Percentiles rank a stretch among this genome's conserved stretches.
Evolutionary conservation across 2,888 invertebrate genomes (phyloP).

Genomic region (Mythimna ferrago): DNA sequence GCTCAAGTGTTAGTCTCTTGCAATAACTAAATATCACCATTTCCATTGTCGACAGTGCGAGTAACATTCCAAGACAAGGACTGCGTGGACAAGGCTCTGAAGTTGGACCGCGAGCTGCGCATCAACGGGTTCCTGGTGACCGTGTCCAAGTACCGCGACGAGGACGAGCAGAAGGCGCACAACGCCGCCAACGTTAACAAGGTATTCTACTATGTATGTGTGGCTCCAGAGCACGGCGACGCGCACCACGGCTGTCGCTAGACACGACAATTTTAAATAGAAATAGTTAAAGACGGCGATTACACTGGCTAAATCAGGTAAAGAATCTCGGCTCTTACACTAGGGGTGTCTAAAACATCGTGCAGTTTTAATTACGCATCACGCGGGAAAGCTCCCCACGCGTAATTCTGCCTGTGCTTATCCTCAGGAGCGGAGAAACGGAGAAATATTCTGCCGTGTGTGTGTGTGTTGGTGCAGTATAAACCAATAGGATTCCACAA

Average conservation of each 20-base stretch:
- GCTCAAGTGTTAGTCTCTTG: neutral
- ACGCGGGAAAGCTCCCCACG: no score
- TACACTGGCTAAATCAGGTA: no score
- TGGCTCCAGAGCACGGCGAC: neutral
- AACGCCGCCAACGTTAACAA: constrained; percentile 81
- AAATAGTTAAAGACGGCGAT: neutral
- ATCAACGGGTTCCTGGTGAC: constrained; percentile 89
- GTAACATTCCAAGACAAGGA: constrained; percentile 88
- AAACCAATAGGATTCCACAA: no score
- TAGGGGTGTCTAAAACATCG: no score
- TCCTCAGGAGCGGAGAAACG: no score
- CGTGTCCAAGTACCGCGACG: constrained; percentile 88
- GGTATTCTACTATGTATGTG: constrained; percentile 66
- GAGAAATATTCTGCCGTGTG: no score
- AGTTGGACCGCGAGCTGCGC: constrained; percentile 88
- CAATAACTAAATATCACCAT: no score
- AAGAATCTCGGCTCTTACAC: no score
- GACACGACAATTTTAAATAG: neutral
- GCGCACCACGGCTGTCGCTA: neutral
- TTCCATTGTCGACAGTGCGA: constrained; percentile 75
- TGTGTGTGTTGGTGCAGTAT: no score
- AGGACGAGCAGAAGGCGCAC: constrained; percentile 88
- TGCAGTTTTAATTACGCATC: no score
- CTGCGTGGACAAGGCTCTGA: constrained; percentile 85
- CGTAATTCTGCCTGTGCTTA: no score